Evolutionary conservation across 2,888 invertebrate genomes (phyloP), one percentile per base, ranked within the genome.

Genomic region (Capitulum mitella): DNA sequence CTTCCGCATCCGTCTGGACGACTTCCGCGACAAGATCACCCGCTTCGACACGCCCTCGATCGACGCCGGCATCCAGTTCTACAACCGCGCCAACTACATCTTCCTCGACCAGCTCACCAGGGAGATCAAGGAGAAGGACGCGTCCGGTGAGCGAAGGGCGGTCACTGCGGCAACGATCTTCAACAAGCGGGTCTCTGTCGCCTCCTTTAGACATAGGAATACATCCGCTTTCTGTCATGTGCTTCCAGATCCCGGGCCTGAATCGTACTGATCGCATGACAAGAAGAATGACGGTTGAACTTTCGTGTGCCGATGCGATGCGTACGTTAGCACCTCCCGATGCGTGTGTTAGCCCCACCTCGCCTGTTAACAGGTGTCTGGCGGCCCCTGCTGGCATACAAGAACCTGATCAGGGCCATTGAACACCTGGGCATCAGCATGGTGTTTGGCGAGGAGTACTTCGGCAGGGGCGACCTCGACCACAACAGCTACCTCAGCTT

Each of bases 361-460:
- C 54, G 54, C 19, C 26, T 26, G 29, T 29, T n/a, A 5, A 10
- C 70, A 70, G 70, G 70, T 37, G 37, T 70, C 3, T 70, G 70
- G 70, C 70, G 86, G 81, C 82, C 84, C 48, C 83, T 87, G 79
- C 86, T 87, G 70, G 86, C 86, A 0, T 87, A 86, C 83, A 86
- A 86, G 82, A 86, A 86, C 82, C 84, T 87, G 58, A 84, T 87
- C n/a, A 84, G 85, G 29, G 85, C 85, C 19, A 85, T 86, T 79
- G 87, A 87, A 81, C 85, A 87, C 81, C 84, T 86, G 78, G 85
- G 85, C 43, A 85, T 87, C n/a, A 85, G 87, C 61, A 84, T 86
- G 79, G 85, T 87, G n/a, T 85, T 86, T 78, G 87, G 86, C 0
- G 83, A 86, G 51, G 84, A 85, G 82, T 87, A 85, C 82, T 87